Base-by-base conservation (phyloP, 2,797 vertebrate genomes). In the Amazona finschi region DNA sequence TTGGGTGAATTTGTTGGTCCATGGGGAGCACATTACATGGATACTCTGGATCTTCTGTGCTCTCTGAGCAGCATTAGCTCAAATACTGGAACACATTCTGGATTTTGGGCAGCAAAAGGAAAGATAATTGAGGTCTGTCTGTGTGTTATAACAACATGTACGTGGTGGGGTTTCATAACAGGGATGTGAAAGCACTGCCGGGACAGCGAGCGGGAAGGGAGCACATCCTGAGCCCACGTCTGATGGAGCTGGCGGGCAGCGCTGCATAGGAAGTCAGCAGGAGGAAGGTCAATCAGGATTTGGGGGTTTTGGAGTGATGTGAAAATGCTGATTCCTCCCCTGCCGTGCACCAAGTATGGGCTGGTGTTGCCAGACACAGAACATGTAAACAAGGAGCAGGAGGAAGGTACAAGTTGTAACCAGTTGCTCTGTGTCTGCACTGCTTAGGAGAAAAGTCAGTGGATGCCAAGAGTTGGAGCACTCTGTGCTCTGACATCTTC, bases 251-350 rank as follows among this genome's bases (percentile, higher is more conserved):
- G 69, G 38, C 83, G 52, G 83, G 66, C 71, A 44, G 62, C 44
- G 3, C 46, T 85, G 50, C 25, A 3, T 62, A 8, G 11, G 4
- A 22, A 77, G 55, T 47, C 44, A 50, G n/a, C 55, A 57, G n/a
- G 21, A 57, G 21, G 77, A 28, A 93, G 81, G 71, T 75, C 80
- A 70, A 2, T 7, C 31, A 14, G 19, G 69, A 92, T 84, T 87
- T 65, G 24, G 24, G 50, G 57, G 36, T 10, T 58, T 58, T 58
- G 55, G 55, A 25, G 22, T 11, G 19, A 58, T 58, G 55, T 2
- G 1, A 25, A 47, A 33, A 49, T 30, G 38, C 4, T 22, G 0
- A 8, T 10, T 3, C 16, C 3, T 8, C 12, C 3, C 6, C 3
- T 5, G 18, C 0, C 24, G 33, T 44, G 73, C 73, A 31, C 46